phyloP scores from a whole-genome alignment of 2,113 vertebrate genomes.

The Monarcha castaneiventris region DNA sequence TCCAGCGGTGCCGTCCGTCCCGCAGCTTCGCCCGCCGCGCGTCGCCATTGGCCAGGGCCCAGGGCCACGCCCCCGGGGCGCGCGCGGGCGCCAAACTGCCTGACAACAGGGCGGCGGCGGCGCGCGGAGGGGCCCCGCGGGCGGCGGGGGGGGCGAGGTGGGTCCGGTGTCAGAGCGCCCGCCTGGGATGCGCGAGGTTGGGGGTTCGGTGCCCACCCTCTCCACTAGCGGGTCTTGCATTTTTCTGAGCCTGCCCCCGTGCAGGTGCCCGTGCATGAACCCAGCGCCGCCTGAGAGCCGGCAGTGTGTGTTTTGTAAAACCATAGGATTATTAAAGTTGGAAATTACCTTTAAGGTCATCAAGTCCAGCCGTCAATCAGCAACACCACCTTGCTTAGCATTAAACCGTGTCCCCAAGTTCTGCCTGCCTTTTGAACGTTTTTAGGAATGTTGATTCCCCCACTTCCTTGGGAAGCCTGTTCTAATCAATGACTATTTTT shows the following conservation, averaged over 20 bases:
- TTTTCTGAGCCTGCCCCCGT: accelerated
- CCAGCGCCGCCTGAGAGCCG: accelerated
- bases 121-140: accelerated
- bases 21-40: not conserved
- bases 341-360: too few species aligned
- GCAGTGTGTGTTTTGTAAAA: not conserved
- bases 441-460: not conserved
- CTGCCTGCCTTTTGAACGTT: not conserved
- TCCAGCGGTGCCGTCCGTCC: accelerated
- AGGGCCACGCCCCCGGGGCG: not conserved
- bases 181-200: accelerated
- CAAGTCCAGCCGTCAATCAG: not conserved
- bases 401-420: not conserved
- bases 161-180: accelerated
- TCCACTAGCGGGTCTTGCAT: accelerated
- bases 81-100: not conserved
- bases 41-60: not conserved
- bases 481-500: not conserved
- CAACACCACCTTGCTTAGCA: not conserved
- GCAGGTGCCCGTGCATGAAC: accelerated
- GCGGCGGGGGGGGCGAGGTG: accelerated
- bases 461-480: not conserved
- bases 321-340: not conserved
- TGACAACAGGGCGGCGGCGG: slow-evolving; percentile 11
- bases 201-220: accelerated